phyloP scores from a whole-genome alignment of 1,140 invertebrate species.

The Drosophila setifemur region DNA sequence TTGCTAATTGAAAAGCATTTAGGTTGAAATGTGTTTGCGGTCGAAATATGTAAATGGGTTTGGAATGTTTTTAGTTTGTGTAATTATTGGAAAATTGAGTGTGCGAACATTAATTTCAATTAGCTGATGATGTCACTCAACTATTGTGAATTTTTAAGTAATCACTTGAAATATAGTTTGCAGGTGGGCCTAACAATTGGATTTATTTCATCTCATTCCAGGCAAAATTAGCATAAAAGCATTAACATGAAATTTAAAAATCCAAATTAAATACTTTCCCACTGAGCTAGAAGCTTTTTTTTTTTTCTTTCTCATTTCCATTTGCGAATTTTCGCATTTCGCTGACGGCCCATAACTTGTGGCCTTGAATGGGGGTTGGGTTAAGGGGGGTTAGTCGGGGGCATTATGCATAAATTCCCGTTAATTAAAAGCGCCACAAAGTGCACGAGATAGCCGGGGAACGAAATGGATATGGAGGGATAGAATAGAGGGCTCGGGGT shows the following conservation, averaged over 20 bases:
- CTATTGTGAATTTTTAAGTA: conserved; percentile 2
- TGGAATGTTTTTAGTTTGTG: conserved; percentile 2
- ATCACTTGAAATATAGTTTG: conserved; percentile 4
- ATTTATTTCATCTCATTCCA: no score
- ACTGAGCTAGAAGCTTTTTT: conserved; percentile 13
- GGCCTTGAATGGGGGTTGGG: conserved; percentile 7
- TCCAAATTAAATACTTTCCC: conserved; percentile 37
- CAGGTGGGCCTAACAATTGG: neutral
- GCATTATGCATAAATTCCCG: conserved; percentile 74
- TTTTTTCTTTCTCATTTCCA: conserved; percentile 33
- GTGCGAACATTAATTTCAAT: conserved; percentile 27
- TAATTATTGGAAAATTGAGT: conserved; percentile 24
- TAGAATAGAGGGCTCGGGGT: conserved; percentile 3
- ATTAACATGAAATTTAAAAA: conserved; percentile 3
- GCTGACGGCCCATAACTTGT: conserved; percentile 60
- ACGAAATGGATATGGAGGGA: neutral
- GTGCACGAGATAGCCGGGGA: conserved; percentile 34
- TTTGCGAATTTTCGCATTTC: conserved; percentile 55
- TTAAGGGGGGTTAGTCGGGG: conserved; percentile 7
- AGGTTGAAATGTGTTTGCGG: conserved; percentile 34
- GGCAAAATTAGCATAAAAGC: no score
- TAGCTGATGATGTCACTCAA: conserved; percentile 28
- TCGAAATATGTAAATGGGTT: conserved; percentile 20
- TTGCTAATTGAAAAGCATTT: conserved; percentile 68
- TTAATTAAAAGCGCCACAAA: conserved; percentile 76